A percentile compares a stretch with the other conserved stretches of the same genome.
Evolutionary conservation across 1,140 invertebrate species (phyloP).

Genomic region (Drosophila rufa): DNA sequence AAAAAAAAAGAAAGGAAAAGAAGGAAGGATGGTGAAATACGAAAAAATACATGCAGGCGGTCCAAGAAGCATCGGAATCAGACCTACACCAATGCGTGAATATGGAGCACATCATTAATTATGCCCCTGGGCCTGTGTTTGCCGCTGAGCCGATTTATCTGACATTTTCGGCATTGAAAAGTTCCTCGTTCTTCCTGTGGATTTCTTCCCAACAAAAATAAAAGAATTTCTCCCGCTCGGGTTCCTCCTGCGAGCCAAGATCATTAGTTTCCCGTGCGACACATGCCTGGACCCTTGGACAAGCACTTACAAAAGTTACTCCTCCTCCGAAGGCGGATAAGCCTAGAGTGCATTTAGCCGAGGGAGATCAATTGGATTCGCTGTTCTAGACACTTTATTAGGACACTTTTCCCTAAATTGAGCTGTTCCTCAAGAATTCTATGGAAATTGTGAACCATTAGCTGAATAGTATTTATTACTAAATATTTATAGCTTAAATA

Average conservation of each 20-base stretch:
- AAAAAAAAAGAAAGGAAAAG: neutral
- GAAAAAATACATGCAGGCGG: slow-evolving; percentile 66
- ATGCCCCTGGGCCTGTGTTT: slow-evolving; percentile 62
- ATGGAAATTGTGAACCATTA: neutral
- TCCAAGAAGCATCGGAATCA: slow-evolving; percentile 26
- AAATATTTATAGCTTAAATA: too few relatives aligned
- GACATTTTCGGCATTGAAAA: slow-evolving; percentile 81
- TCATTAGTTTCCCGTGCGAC: slow-evolving; percentile 70
- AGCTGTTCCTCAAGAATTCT: slow-evolving; percentile 39
- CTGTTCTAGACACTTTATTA: slow-evolving; percentile 43
- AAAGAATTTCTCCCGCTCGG: slow-evolving; percentile 62
- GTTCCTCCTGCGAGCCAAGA: slow-evolving; percentile 61
- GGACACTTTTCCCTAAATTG: slow-evolving; percentile 41
- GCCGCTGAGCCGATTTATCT: slow-evolving; percentile 70
- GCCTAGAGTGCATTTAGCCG: slow-evolving; percentile 20
- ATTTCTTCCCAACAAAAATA: slow-evolving; percentile 70
- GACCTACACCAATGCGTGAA: slow-evolving; percentile 84
- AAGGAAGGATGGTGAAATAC: slow-evolving; percentile 63
- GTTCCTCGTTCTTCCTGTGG: slow-evolving; percentile 72
- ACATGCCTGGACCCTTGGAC: slow-evolving; percentile 49
- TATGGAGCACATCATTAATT: slow-evolving; percentile 85
- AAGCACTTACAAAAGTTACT: slow-evolving; percentile 65
- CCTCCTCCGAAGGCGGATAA: slow-evolving; percentile 23
- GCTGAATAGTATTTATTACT: neutral
- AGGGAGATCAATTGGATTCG: slow-evolving; percentile 71